Conservation (phyloP, 2,888 invertebrate species). For the Sthenelais limicola region DNA sequence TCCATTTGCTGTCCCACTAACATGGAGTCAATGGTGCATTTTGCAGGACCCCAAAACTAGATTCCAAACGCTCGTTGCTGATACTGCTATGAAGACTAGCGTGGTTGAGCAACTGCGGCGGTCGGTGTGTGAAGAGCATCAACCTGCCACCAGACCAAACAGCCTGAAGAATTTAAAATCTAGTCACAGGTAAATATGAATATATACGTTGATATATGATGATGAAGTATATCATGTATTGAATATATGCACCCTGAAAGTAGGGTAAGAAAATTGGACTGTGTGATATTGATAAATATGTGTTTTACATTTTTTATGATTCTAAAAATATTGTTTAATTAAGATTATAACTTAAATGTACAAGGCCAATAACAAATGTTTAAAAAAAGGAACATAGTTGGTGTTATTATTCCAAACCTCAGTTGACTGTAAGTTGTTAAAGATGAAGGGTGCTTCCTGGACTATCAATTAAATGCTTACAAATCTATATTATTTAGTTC, state of each 20-base stretch:
- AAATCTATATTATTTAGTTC: too few relatives aligned
- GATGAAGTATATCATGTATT: neutral
- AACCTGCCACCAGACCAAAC: neutral
- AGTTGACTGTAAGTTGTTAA: too few relatives aligned
- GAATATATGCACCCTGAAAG: neutral
- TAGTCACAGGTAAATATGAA: neutral
- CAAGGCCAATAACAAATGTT: too few relatives aligned
- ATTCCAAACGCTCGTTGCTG: conserved; percentile 62
- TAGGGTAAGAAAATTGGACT: too few relatives aligned
- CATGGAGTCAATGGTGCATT: neutral
- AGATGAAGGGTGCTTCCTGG: too few relatives aligned
- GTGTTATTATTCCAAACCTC: too few relatives aligned
- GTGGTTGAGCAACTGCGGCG: conserved; percentile 57
- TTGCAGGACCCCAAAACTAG: conserved; percentile 61
- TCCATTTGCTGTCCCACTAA: neutral
- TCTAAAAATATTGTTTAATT: too few relatives aligned
- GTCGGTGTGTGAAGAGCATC: conserved; percentile 57
- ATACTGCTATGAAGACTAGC: conserved; percentile 56
- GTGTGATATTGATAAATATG: too few relatives aligned
- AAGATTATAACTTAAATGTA: too few relatives aligned
- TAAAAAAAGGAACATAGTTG: too few relatives aligned
- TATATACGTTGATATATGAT: neutral
- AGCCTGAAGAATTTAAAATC: neutral
- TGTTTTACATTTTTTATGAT: too few relatives aligned
- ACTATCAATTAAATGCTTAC: too few relatives aligned